Conservation (phyloP, 2,113 vertebrate genomes). For the Brachirus orientalis region DNA sequence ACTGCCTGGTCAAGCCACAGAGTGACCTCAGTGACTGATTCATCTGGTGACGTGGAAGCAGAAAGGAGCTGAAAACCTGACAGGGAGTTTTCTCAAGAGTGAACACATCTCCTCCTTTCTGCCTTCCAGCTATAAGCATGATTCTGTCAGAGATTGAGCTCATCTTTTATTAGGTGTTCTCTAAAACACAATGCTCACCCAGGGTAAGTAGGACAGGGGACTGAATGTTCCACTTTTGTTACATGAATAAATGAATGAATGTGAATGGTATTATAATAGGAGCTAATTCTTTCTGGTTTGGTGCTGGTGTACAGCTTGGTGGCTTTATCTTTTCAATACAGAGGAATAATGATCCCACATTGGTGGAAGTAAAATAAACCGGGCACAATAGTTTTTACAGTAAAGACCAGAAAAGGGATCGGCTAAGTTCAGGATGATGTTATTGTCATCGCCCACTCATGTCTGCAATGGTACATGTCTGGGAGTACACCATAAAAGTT, state of each 20-base stretch:
- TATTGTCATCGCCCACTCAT: too few relatives aligned
- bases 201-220: slow-evolving; percentile 15
- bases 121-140: slow-evolving; percentile 35
- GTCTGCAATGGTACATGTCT: too few relatives aligned
- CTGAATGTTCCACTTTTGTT: slow-evolving; percentile 31
- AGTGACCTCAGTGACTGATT: slow-evolving; percentile 67
- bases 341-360: neutral
- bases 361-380: neutral
- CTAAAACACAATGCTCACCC: slow-evolving; percentile 18
- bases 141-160: slow-evolving; percentile 46
- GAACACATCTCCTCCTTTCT: neutral
- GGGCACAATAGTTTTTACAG: too few relatives aligned
- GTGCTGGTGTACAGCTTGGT: neutral
- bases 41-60: slow-evolving; percentile 50
- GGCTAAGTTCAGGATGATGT: too few relatives aligned
- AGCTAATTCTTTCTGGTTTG: neutral
- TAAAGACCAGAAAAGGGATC: too few relatives aligned
- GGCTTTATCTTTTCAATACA: slow-evolving; percentile 4
- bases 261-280: slow-evolving; percentile 8
- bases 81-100: slow-evolving; percentile 21
- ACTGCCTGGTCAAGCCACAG: slow-evolving; percentile 24
- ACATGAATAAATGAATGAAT: slow-evolving; percentile 26
- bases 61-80: slow-evolving; percentile 43
- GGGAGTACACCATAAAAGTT: too few relatives aligned
- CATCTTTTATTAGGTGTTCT: slow-evolving; percentile 47